Base-by-base conservation (phyloP, 1,140 invertebrate genomes). In the Lysiphlebus fabarum region DNA sequence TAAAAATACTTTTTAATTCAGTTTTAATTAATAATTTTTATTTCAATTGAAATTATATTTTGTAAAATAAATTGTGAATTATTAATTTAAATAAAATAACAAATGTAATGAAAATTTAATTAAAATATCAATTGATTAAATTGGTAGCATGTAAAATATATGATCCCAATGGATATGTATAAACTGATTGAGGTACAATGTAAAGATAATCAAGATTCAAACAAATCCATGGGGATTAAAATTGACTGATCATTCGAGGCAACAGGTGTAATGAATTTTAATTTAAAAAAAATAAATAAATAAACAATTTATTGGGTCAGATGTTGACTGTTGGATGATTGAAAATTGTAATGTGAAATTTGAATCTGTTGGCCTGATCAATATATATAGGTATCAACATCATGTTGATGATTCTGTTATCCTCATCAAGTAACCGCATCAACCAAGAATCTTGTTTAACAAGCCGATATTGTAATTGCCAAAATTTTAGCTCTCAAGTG, bases 381-480 rank as follows among this genome's bases (percentile, higher is more conserved):
- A 51, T 37, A 51, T 51, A 11, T 34, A 37, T 36, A 51, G 36
- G 36, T 51, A 1, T 40, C 38, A 8, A 11, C 5, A 8, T 11
- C 38, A 40, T 11, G 1, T 40, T 1, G 7, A 33, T 51, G 10
- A 33, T 51, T 36, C 33, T 51, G n/a, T 36, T 12, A 50, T 37
- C 49, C 38, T 36, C 36, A 33, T 14, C 49, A n/a, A 37, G 47
- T 67, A 70, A 70, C 71, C 67, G 67, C 67, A 65, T 67, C 69
- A 74, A 74, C 70, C 73, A 74, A 70, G n/a, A 74, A 77, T 73
- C 73, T 72, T 70, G 70, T 71, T 59, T 70, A 70, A 70, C 72
- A 75, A 77, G 73, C 73, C 74, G 75, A 77, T 77, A 78, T 76
- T 78, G 75, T 77, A 78, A 78, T 77, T 78, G 73, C 68, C 69